Evolutionary conservation across 2,113 vertebrate species (phyloP).

Genomic region (Tachuris rubrigastra): DNA sequence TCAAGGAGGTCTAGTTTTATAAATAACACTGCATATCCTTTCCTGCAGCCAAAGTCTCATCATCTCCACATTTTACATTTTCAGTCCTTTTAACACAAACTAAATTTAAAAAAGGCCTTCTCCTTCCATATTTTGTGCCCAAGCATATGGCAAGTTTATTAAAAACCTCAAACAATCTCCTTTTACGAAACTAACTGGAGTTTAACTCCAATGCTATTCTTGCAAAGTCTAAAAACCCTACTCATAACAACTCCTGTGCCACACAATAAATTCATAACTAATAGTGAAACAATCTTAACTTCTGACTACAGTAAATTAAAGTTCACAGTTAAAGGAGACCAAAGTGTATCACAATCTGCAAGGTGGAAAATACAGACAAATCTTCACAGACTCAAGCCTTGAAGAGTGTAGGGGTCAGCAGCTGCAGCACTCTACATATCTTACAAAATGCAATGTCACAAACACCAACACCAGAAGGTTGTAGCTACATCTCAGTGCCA

Average conservation of each 20-base stretch:
- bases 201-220: not conserved
- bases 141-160: not conserved
- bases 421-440: not conserved
- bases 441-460: not conserved
- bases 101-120: not conserved
- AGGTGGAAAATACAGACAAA: not conserved
- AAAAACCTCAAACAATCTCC: not conserved
- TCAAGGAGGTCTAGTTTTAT: not conserved
- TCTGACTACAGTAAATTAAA: not conserved
- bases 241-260: not conserved
- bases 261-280: not conserved
- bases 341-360: not conserved
- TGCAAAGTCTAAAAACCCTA: not conserved
- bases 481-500: not conserved
- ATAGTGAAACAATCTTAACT: not conserved
- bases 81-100: not conserved
- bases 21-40: not conserved
- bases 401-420: not conserved
- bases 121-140: not conserved
- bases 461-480: not conserved
- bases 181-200: not conserved
- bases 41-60: not conserved
- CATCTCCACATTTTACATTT: not conserved
- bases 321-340: not conserved
- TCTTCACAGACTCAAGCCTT: not conserved